Conservation (phyloP, 2,888 invertebrate genomes). For the Chorisops tibialis region DNA sequence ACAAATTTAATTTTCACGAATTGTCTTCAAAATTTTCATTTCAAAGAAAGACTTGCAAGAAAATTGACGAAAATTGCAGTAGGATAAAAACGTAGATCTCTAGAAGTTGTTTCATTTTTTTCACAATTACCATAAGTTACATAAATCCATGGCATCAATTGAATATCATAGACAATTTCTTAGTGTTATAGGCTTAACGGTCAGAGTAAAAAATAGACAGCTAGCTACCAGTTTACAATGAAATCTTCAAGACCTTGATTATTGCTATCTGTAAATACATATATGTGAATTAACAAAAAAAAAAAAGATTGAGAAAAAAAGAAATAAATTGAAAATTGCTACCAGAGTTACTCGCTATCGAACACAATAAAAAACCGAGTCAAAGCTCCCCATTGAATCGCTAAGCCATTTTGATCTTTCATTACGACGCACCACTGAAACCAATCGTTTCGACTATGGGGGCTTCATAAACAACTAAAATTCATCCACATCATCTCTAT, state of each 20-base stretch:
- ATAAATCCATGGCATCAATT: not conserved
- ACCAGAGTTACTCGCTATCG: constrained; percentile 19
- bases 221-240: not conserved
- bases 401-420: constrained; percentile 20
- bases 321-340: constrained; percentile 22
- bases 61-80: too few species aligned
- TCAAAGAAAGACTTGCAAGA: too few species aligned
- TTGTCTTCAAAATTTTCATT: too few species aligned
- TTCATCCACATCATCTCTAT: constrained; percentile 14
- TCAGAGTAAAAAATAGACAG: not conserved
- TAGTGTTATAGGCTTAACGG: constrained; percentile 21
- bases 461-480: constrained; percentile 19
- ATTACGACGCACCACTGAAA: constrained; percentile 2
- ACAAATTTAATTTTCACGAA: too few species aligned
- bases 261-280: too few species aligned
- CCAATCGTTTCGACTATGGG: constrained; percentile 10
- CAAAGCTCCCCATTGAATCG: constrained; percentile 3
- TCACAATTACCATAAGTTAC: too few species aligned
- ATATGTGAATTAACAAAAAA: not conserved
- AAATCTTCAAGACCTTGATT: too few species aligned
- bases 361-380: not conserved
- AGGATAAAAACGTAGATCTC: too few species aligned
- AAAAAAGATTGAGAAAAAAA: constrained; percentile 1
- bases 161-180: not conserved
- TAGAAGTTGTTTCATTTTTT: too few species aligned